Conservation (phyloP, 2,888 invertebrate genomes). For the Netelia fuscicornis region DNA sequence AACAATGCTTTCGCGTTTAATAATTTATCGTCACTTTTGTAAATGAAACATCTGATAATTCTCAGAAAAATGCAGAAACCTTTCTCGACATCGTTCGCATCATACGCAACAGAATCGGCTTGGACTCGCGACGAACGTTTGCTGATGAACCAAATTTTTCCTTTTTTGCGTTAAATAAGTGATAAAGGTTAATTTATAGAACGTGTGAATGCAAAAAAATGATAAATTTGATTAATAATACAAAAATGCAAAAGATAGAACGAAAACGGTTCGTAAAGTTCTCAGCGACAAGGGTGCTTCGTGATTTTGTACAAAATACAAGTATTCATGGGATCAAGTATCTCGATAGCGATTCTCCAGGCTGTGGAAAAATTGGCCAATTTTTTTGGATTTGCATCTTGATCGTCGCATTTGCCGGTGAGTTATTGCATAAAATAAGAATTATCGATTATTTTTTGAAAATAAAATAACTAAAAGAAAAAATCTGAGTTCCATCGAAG, state of each 20-base stretch:
- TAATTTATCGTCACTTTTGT: constrained; percentile 15
- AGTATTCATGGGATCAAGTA: constrained; percentile 49
- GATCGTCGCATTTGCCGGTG: constrained; percentile 22
- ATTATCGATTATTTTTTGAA: neutral
- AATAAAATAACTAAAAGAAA: neutral
- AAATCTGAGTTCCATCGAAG: neutral
- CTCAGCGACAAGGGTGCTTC: neutral
- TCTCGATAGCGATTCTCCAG: neutral
- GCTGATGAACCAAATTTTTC: neutral
- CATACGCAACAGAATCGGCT: neutral
- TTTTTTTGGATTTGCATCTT: constrained; percentile 33
- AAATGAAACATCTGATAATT: constrained; percentile 1
- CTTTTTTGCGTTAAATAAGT: neutral
- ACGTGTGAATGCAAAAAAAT: constrained; percentile 7
- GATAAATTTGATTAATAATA: neutral
- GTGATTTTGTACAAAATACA: constrained; percentile 37
- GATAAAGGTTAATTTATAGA: neutral
- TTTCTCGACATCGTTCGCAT: neutral
- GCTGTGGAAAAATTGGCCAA: neutral
- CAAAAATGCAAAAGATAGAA: neutral
- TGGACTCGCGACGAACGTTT: neutral
- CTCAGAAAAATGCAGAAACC: neutral
- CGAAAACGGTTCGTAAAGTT: neutral
- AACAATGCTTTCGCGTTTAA: constrained; percentile 1
- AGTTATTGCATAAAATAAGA: constrained; percentile 14